phyloP scores from a whole-genome alignment of 2,797 vertebrate genomes.

The Rachycentron canadum region DNA sequence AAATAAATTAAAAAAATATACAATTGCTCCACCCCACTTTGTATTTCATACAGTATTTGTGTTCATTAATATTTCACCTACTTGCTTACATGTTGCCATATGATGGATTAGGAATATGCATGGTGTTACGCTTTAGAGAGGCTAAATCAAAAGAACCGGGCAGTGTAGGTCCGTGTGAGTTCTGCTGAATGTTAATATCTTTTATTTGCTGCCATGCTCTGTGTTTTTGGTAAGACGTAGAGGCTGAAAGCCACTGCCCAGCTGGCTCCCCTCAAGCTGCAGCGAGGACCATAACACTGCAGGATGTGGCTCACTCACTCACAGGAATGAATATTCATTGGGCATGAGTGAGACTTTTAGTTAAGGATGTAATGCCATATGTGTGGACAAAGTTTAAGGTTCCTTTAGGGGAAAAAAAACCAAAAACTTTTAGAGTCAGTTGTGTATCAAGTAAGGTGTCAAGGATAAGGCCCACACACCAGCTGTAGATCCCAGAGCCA shows the following conservation, averaged over 20 bases:
- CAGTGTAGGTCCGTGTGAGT: conserved; percentile 27
- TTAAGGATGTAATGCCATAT: conserved; percentile 37
- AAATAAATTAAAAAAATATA: no score
- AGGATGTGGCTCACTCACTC: conserved; percentile 46
- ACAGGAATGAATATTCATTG: conserved; percentile 50
- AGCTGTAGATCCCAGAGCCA: conserved; percentile 62
- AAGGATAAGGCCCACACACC: conserved; percentile 69
- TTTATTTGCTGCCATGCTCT: conserved; percentile 45
- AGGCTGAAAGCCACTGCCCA: conserved; percentile 59
- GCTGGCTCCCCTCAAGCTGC: conserved; percentile 62
- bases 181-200: conserved; percentile 57
- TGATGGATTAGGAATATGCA: conserved; percentile 20
- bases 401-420: neutral
- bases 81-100: conserved; percentile 16
- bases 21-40: conserved; percentile 6
- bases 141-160: conserved; percentile 38
- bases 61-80: conserved; percentile 20
- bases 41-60: conserved; percentile 1
- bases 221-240: conserved; percentile 47
- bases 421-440: conserved; percentile 56
- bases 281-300: conserved; percentile 48
- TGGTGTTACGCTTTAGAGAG: conserved; percentile 29
- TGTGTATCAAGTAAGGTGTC: conserved; percentile 43
- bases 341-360: conserved; percentile 32
- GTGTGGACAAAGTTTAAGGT: conserved; percentile 28